A percentile compares a stretch with the other conserved stretches of the same genome.
These are phyloP conservation scores for Cichlasoma orientale DNA, from an alignment of 2,797 vertebrate genomes.

Conservation along the genomic window DNA sequence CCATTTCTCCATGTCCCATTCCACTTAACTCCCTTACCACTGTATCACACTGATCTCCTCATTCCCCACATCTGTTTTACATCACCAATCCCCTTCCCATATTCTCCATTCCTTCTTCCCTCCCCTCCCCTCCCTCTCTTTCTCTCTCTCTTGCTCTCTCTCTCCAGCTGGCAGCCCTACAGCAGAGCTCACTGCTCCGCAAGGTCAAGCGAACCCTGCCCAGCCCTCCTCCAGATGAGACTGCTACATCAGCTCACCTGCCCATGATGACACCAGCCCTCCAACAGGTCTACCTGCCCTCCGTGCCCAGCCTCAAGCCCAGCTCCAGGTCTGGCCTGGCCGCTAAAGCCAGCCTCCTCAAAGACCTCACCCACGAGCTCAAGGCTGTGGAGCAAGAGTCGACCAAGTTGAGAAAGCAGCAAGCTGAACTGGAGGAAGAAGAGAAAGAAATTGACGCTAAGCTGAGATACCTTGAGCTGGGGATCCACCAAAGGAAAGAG, in stretches of 20 bases:
- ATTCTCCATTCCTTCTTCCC: constrained; percentile 42
- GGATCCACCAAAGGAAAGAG: constrained; percentile 96
- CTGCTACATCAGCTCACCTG: constrained; percentile 79
- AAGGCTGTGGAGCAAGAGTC: constrained; percentile 98
- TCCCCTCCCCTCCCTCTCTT: constrained; percentile 57
- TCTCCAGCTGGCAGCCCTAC: constrained; percentile 91
- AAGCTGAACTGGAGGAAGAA: constrained; percentile 97
- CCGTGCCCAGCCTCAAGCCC: constrained; percentile 81
- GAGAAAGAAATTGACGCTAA: constrained; percentile 99
- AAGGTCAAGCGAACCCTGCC: constrained; percentile 99
- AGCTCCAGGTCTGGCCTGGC: constrained; percentile 85
- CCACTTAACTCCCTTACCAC: neutral
- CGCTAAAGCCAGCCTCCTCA: constrained; percentile 95
- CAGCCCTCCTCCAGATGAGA: constrained; percentile 98
- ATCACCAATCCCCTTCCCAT: constrained; percentile 20
- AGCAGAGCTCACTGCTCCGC: constrained; percentile 92
- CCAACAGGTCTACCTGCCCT: constrained; percentile 90
- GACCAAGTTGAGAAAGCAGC: constrained; percentile 96
- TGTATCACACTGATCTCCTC: constrained; percentile 9
- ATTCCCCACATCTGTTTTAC: constrained; percentile 26
- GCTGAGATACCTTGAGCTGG: constrained; percentile 95
- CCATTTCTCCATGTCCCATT: neutral
- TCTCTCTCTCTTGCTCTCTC: constrained; percentile 28
- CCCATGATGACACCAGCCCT: constrained; percentile 88
- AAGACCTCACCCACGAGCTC: constrained; percentile 95